A percentile compares a stretch with the other conserved stretches of the same genome.
Evolutionary conservation across 1,140 invertebrate species (phyloP).

Genomic region (Panagrolaimus sp.): DNA sequence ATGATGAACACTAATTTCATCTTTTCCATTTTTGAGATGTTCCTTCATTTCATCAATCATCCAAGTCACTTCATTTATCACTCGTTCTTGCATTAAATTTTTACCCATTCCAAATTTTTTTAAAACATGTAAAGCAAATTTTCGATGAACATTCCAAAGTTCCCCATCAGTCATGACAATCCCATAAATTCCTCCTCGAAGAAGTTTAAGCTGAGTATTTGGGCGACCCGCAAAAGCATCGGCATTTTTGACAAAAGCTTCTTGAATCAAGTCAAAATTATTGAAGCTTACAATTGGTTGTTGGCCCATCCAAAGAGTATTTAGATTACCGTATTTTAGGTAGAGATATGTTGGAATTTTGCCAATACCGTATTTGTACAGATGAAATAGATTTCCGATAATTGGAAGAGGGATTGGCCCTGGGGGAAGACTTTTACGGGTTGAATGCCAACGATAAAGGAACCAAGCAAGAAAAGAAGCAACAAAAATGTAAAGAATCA

Average conservation of each 20-base stretch:
- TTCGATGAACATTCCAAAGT: constrained; percentile 31
- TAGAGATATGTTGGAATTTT: not conserved
- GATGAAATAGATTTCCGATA: constrained; percentile 15
- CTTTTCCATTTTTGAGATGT: not conserved
- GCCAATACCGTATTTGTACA: not conserved
- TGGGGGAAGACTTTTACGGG: not conserved
- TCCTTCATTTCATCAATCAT: not conserved
- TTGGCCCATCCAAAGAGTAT: constrained; percentile 22
- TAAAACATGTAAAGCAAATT: constrained; percentile 29
- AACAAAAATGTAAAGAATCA: too few relatives aligned
- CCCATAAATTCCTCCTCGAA: constrained; percentile 22
- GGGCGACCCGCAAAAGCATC: constrained; percentile 18
- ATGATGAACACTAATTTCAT: not conserved
- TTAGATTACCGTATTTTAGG: constrained; percentile 21
- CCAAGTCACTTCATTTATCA: not conserved
- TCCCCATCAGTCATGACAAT: constrained; percentile 26
- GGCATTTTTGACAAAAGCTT: constrained; percentile 25
- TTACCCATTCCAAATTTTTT: constrained; percentile 33
- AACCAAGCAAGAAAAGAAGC: too few relatives aligned
- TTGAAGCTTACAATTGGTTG: constrained; percentile 22
- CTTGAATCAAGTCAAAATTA: constrained; percentile 20
- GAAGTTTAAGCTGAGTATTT: not conserved
- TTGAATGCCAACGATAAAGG: too few relatives aligned
- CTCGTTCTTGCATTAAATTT: constrained; percentile 34
- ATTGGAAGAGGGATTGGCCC: constrained; percentile 17